Percentiles rank a stretch among this genome's conserved stretches.
Conservation (phyloP, 64 coral and sea anemone species). For the Porites australiensis region DNA sequence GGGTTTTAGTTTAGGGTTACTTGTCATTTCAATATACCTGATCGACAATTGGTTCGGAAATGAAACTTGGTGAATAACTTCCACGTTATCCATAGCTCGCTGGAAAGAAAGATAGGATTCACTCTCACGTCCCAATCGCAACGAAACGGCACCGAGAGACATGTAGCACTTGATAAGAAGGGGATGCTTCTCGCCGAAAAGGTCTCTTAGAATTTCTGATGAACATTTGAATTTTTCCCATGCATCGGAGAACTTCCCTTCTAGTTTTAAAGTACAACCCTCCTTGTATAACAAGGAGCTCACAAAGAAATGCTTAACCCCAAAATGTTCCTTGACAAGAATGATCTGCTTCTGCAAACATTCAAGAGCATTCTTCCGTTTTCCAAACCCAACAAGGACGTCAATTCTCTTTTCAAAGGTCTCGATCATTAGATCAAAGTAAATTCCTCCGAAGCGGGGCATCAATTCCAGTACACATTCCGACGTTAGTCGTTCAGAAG, state of each 20-base stretch:
- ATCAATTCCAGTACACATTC: background rate
- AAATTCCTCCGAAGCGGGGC: background rate
- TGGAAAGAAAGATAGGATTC: background rate
- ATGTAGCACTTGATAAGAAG: constrained; percentile 28
- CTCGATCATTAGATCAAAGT: background rate
- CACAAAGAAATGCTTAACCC: background rate
- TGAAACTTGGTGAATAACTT: constrained; percentile 16
- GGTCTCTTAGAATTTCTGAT: background rate
- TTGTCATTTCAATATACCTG: background rate
- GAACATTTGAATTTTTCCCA: background rate
- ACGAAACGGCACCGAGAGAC: background rate
- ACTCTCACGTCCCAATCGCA: background rate
- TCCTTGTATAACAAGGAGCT: background rate
- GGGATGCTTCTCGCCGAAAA: background rate
- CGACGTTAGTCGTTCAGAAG: background rate
- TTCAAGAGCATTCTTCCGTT: background rate
- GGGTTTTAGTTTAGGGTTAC: background rate
- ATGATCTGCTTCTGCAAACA: background rate
- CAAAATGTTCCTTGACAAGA: background rate
- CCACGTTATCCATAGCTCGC: constrained; percentile 1
- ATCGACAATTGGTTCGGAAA: background rate
- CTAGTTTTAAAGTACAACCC: background rate
- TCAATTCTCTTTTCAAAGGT: constrained; percentile 13
- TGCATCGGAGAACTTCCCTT: background rate
- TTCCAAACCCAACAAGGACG: background rate